A percentile compares a stretch with the other conserved stretches of the same genome.
Evolutionary conservation across 2,888 invertebrate genomes (phyloP).

Genomic region (Malacosoma neustria): DNA sequence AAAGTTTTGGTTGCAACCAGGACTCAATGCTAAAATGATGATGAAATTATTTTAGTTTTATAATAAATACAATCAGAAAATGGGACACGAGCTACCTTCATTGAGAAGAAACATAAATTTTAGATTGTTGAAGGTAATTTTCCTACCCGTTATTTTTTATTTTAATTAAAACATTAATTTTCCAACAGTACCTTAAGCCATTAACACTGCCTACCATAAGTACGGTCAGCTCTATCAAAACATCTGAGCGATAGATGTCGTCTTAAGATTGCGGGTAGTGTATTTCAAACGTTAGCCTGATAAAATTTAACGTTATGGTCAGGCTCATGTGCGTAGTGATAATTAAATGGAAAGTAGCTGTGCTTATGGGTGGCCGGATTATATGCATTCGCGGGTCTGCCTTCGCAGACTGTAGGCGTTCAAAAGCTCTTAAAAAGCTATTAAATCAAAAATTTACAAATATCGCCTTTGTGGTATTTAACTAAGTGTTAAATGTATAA

Average conservation of each 20-base stretch:
- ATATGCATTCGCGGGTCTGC: constrained; percentile 4
- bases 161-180: constrained; percentile 1
- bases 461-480: too few relatives aligned
- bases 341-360: constrained; percentile 19
- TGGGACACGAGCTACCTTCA: too few relatives aligned
- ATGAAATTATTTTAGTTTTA: too few relatives aligned
- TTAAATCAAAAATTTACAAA: too few relatives aligned
- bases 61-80: too few relatives aligned
- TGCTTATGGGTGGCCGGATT: constrained; percentile 28
- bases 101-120: too few relatives aligned
- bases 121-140: too few relatives aligned
- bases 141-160: too few relatives aligned
- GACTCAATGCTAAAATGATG: too few relatives aligned
- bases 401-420: background rate
- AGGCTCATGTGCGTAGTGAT: constrained; percentile 23
- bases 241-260: constrained; percentile 34
- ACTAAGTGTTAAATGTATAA: too few relatives aligned
- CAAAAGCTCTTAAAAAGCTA: background rate
- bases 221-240: constrained; percentile 31
- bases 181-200: constrained; percentile 1
- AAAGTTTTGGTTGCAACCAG: too few relatives aligned
- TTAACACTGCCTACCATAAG: constrained; percentile 18
- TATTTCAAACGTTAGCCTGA: constrained; percentile 33
- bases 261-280: constrained; percentile 41
- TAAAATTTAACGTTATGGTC: constrained; percentile 21